Percentiles rank a stretch among this genome's conserved stretches.
Conservation (phyloP, 2,113 vertebrate species). For the Tyrannus savana region DNA sequence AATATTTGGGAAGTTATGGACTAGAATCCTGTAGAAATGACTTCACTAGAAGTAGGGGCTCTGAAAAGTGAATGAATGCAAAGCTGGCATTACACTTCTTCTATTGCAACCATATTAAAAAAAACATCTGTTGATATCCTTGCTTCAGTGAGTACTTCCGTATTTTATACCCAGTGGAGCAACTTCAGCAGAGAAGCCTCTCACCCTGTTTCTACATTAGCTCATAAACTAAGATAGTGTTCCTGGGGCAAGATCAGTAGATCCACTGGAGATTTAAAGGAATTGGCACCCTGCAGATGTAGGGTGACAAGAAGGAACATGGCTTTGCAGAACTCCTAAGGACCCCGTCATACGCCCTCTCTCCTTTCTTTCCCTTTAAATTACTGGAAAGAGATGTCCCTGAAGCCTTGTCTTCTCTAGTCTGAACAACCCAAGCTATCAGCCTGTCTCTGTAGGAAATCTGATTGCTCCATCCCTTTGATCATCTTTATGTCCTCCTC, state of each 20-base stretch:
- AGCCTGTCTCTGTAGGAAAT: neutral
- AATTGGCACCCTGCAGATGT: fast-evolving
- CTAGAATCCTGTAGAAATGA: neutral
- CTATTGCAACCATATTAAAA: neutral
- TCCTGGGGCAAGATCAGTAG: neutral
- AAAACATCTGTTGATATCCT: neutral
- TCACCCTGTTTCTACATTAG: neutral
- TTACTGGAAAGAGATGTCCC: neutral
- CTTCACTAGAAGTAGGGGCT: neutral
- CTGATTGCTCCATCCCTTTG: neutral
- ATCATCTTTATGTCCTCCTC: neutral
- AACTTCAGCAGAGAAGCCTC: neutral
- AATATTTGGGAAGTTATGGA: neutral
- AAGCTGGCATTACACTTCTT: neutral
- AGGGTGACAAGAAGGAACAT: neutral
- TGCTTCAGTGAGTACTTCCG: neutral
- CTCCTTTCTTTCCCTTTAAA: neutral
- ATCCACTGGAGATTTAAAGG: neutral
- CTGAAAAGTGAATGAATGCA: neutral
- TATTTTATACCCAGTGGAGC: neutral
- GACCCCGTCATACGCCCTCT: neutral
- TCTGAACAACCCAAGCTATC: neutral
- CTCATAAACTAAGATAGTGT: neutral
- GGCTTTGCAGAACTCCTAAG: neutral
- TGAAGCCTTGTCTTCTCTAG: neutral